Evolutionary conservation across 2,113 vertebrate species (phyloP), one percentile per base, ranked within the genome.

Genomic region (Planiliza haematocheilus): DNA sequence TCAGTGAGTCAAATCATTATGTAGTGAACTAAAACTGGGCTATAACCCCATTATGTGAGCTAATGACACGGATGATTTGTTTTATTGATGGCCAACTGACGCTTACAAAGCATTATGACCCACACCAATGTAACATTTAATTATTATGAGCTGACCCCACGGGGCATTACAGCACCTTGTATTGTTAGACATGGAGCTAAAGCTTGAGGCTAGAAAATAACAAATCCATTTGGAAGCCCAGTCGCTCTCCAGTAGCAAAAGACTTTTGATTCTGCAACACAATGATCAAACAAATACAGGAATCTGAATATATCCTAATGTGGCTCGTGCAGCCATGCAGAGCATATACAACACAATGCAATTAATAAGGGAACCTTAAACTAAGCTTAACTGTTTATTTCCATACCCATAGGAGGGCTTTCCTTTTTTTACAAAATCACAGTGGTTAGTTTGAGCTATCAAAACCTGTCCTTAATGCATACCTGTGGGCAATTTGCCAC

Each of bases 61-160:
- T 42, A 88, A 77, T 64, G 46, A 69, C 69, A 82, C 53, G 62
- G 69, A 70, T 76, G 74, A 74, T 72, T 88, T 78, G 74, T 79
- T 84, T 85, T 75, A 85, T 69, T 69, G 81, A 83, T 56, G 75
- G 59, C 30, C 73, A 60, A 1, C 70, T 60, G 85, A 59, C 36
- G 30, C 8, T 30, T 73, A 68, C 68, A 76, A 53, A 67, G 51
- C 73, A 59, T 62, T 59, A 48, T 52, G 77, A 78, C 59, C 72
- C 59, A 10, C 46, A 56, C 41, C 24, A 10, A 51, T 82, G 72
- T 74, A 70, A 81, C 5, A 59, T 76, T 63, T 89, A 72, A 82
- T 79, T 84, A 74, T 66, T 68, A 67, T 71, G 74, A 57, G 63
- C 17, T 2, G 30, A 55, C 57, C 69, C 60, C 70, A 52, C 2